These are phyloP conservation scores for Nannoperca obscura DNA, from an alignment of 2,797 vertebrate genomes.

Conservation along the genomic window DNA sequence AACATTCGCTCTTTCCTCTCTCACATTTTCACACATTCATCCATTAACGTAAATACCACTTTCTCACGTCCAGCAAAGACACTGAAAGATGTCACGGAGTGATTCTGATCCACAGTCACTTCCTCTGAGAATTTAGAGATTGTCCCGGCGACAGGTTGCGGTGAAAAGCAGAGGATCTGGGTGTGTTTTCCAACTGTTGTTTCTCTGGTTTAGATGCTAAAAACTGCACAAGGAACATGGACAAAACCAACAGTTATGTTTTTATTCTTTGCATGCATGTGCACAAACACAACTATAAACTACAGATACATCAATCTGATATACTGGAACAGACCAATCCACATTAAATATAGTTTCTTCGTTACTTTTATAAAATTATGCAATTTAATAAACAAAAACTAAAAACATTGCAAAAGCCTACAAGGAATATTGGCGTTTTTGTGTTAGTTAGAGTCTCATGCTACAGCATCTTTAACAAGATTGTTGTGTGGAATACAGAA, in stretches of 20 bases:
- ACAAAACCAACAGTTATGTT: background rate
- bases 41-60: background rate
- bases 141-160: slow-evolving; percentile 1
- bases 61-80: background rate
- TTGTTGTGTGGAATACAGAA: background rate
- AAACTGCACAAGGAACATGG: background rate
- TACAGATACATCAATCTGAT: background rate
- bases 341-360: background rate
- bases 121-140: slow-evolving; percentile 8
- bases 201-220: slow-evolving; percentile 4
- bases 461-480: background rate
- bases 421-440: background rate
- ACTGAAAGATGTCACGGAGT: background rate
- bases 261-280: background rate
- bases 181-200: slow-evolving; percentile 26
- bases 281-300: background rate
- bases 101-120: slow-evolving; percentile 29
- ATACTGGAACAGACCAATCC: background rate
- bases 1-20: background rate
- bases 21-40: background rate
- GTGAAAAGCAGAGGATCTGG: background rate
- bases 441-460: too few relatives aligned
- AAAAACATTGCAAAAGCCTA: background rate
- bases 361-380: background rate
- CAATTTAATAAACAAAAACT: too few relatives aligned